Evolutionary conservation across 23 tunicate species (phyloP).

Genomic region (Styela clava): DNA sequence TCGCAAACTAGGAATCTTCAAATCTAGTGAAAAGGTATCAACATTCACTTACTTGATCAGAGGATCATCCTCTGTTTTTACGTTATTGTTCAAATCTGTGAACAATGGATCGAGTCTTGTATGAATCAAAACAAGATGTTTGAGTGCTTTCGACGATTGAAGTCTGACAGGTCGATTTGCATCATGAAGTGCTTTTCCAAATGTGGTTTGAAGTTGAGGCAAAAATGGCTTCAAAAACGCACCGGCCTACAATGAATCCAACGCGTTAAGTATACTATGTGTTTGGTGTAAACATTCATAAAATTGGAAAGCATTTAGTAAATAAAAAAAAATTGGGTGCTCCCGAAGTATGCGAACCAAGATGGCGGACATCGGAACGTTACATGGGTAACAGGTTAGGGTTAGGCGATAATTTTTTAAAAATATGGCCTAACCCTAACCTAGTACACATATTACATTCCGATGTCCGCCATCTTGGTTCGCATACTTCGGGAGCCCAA

Average conservation of each 20-base stretch:
- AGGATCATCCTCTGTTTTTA: constrained; percentile 47
- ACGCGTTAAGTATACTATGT: no score
- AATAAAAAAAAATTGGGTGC: neutral
- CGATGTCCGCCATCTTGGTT: no score
- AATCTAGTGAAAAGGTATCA: no score
- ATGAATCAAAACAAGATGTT: constrained; percentile 67
- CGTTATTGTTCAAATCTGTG: constrained; percentile 63
- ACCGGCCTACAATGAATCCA: constrained; percentile 66
- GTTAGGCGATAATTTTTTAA: no score
- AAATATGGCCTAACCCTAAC: no score
- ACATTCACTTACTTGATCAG: constrained; percentile 47
- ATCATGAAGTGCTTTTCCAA: constrained; percentile 90
- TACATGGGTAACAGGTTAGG: no score
- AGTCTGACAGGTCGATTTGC: constrained; percentile 66
- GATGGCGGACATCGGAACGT: no score
- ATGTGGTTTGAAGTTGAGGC: constrained; percentile 96
- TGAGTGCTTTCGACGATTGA: constrained; percentile 73
- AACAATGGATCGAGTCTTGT: constrained; percentile 79
- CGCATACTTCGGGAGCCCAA: no score
- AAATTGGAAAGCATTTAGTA: neutral
- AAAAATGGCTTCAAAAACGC: constrained; percentile 80
- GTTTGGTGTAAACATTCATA: no score
- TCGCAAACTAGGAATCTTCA: no score
- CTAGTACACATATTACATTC: no score
- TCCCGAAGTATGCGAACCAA: no score